Evolutionary conservation across 2,888 invertebrate genomes (phyloP).

Genomic region (Tachina grossa): DNA sequence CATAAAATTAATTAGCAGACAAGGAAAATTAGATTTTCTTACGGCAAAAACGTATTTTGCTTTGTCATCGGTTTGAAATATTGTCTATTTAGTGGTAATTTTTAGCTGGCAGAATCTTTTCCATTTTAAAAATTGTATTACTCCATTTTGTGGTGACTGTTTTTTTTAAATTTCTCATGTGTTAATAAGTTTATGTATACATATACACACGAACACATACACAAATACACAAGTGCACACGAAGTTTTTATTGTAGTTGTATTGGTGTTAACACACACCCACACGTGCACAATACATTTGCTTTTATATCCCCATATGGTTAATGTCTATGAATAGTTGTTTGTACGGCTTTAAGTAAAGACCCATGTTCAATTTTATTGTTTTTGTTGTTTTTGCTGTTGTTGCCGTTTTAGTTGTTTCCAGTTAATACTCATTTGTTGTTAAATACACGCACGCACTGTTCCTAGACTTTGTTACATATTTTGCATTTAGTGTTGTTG

Average conservation of each 20-base stretch:
- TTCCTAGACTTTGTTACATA: constrained; percentile 42
- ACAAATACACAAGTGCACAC: not conserved
- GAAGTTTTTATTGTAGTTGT: not conserved
- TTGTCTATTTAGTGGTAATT: constrained; percentile 3
- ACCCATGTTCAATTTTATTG: constrained; percentile 28
- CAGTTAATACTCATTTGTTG: constrained; percentile 55
- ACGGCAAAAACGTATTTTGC: not conserved
- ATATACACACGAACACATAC: not conserved
- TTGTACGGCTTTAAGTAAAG: constrained; percentile 43
- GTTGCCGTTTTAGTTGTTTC: constrained; percentile 35
- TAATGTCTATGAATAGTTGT: not conserved
- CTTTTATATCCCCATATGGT: not conserved
- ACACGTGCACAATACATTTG: too few relatives aligned
- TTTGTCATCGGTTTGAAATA: constrained; percentile 28
- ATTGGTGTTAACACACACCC: not conserved
- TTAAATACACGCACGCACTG: constrained; percentile 57
- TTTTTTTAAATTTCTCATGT: constrained; percentile 38
- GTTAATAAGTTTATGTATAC: constrained; percentile 41
- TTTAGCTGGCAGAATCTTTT: constrained; percentile 17
- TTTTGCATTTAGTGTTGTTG: constrained; percentile 40
- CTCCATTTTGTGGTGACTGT: constrained; percentile 27
- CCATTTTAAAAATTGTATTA: constrained; percentile 15
- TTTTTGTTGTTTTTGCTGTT: constrained; percentile 4
- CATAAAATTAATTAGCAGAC: too few relatives aligned
- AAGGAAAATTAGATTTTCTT: too few relatives aligned